A percentile compares a stretch with the other conserved stretches of the same genome.
Evolutionary conservation across 1,140 invertebrate genomes (phyloP).

Genomic region (Mylabris phalerata): DNA sequence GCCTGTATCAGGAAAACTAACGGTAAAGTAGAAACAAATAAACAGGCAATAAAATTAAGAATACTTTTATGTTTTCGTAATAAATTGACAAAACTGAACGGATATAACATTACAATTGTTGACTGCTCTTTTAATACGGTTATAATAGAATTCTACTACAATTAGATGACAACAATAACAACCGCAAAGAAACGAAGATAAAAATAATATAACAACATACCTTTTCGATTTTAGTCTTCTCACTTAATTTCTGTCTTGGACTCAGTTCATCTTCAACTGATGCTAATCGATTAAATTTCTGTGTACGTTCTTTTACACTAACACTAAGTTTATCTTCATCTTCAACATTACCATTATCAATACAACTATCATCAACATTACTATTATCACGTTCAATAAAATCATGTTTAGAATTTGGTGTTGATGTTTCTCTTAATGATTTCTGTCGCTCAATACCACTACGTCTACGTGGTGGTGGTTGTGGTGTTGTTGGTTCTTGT

Average conservation of each 20-base stretch:
- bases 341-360: slow-evolving; percentile 14
- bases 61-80: too few species aligned
- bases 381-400: slow-evolving; percentile 6
- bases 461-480: slow-evolving; percentile 35
- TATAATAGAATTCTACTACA: too few species aligned
- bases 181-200: too few species aligned
- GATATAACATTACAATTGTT: too few species aligned
- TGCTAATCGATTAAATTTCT: slow-evolving; percentile 87
- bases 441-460: slow-evolving; percentile 16
- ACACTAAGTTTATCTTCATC: slow-evolving; percentile 53
- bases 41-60: too few species aligned
- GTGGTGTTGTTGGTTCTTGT: slow-evolving; percentile 31
- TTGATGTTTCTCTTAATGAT: slow-evolving; percentile 4
- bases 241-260: slow-evolving; percentile 44
- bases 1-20: too few species aligned
- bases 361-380: slow-evolving; percentile 1
- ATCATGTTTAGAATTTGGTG: slow-evolving; percentile 3
- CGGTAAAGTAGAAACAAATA: too few species aligned
- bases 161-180: too few species aligned
- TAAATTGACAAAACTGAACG: too few species aligned
- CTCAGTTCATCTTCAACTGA: slow-evolving; percentile 65
- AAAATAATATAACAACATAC: slow-evolving; percentile 39
- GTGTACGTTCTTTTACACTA: slow-evolving; percentile 84
- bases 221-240: slow-evolving; percentile 47
- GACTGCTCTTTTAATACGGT: too few species aligned